These are phyloP conservation scores for Apteryx owenii DNA, from an alignment of 2,113 vertebrate species.

Conservation along the genomic window DNA sequence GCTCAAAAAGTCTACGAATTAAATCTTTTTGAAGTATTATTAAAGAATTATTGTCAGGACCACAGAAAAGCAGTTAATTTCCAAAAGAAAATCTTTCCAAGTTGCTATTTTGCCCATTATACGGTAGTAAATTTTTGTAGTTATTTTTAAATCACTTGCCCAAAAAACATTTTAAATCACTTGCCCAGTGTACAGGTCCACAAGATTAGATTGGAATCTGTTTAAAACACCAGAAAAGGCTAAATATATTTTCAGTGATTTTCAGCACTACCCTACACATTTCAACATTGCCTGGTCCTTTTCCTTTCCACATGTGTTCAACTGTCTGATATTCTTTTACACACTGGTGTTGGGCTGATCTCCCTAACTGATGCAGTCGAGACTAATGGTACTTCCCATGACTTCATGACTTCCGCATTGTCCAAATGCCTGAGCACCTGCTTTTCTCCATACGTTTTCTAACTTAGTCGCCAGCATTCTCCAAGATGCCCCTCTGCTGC, in stretches of 20 bases:
- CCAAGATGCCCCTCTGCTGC: neutral
- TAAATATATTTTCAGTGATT: neutral
- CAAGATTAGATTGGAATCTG: neutral
- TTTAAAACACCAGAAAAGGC: neutral
- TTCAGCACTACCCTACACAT: neutral
- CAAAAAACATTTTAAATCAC: neutral
- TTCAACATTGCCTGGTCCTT: neutral
- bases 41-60: neutral
- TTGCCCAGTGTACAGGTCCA: neutral
- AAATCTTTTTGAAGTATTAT: neutral
- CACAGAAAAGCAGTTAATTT: neutral
- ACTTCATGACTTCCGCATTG: neutral
- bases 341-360: neutral
- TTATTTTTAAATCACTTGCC: neutral
- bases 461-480: neutral
- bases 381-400: neutral
- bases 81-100: neutral
- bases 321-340: neutral
- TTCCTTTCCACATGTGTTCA: fast-evolving
- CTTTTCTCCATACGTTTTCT: neutral
- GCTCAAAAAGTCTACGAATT: neutral
- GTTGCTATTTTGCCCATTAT: neutral
- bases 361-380: neutral
- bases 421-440: neutral
- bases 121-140: neutral